Evolutionary conservation across 2,797 vertebrate species (phyloP).

Genomic region (Lemur catta): DNA sequence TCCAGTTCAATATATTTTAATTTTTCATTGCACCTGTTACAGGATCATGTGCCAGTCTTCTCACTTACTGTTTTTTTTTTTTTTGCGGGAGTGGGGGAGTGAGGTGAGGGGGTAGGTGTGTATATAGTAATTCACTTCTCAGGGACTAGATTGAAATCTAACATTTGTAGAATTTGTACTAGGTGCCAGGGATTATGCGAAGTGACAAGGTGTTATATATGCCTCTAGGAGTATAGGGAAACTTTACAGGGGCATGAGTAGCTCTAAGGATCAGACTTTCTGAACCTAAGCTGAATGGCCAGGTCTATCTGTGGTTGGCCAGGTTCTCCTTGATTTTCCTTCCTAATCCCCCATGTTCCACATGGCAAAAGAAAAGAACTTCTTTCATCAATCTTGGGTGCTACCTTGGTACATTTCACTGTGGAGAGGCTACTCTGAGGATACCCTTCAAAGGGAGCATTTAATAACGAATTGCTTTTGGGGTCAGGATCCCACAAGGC

Average conservation of each 20-base stretch:
- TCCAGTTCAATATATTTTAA: constrained; percentile 48
- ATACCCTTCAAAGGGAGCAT: not conserved
- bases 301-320: not conserved
- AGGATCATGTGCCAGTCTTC: not conserved
- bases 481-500: not conserved
- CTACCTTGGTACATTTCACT: not conserved
- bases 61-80: not conserved
- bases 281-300: not conserved
- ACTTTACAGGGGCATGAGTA: fast-evolving
- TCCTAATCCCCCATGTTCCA: not conserved
- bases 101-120: not conserved
- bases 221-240: not conserved
- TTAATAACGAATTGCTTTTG: not conserved
- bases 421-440: not conserved
- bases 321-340: not conserved
- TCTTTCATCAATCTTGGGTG: not conserved
- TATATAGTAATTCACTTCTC: not conserved
- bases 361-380: not conserved
- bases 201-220: not conserved
- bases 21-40: constrained; percentile 69
- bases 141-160: not conserved
- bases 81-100: fast-evolving
- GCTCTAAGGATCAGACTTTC: not conserved
- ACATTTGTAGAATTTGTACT: not conserved
- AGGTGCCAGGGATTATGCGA: not conserved